These are phyloP conservation scores for Drosophila incognita DNA, from an alignment of 2,888 invertebrate species.

Conservation along the genomic window DNA sequence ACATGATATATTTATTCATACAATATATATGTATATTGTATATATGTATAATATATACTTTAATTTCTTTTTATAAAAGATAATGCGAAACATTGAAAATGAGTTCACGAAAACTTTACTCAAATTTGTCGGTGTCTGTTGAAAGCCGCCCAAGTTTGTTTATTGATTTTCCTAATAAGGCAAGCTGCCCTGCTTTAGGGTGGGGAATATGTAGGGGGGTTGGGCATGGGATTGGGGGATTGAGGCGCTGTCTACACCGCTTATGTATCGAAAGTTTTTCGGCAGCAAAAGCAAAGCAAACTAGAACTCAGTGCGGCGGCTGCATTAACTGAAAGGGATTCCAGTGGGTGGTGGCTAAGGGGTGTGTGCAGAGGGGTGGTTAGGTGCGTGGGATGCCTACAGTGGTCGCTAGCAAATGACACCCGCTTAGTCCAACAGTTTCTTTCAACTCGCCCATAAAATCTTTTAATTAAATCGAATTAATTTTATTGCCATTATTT, in stretches of 20 bases:
- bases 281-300: slow-evolving; percentile 46
- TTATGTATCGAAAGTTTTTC: slow-evolving; percentile 74
- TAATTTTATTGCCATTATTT: not conserved
- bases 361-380: not conserved
- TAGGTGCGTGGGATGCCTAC: slow-evolving; percentile 6
- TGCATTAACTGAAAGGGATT: slow-evolving; percentile 32
- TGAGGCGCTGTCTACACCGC: slow-evolving; percentile 35
- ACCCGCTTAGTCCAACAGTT: slow-evolving; percentile 2
- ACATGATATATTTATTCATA: slow-evolving; percentile 15
- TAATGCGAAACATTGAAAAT: slow-evolving; percentile 14
- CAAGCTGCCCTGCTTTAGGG: slow-evolving; percentile 1
- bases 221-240: not conserved
- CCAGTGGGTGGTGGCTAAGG: not conserved
- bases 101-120: slow-evolving; percentile 4
- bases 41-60: slow-evolving; percentile 14
- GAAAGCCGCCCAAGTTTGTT: slow-evolving; percentile 49
- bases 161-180: slow-evolving; percentile 70
- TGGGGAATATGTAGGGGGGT: not conserved
- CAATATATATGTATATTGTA: not conserved
- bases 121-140: not conserved
- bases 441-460: not conserved
- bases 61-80: slow-evolving; percentile 34
- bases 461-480: not conserved
- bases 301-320: slow-evolving; percentile 51
- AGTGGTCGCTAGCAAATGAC: not conserved